Percentiles rank a stretch among this genome's conserved stretches.
These are phyloP conservation scores for Hexactinellida sp. DNA, from an alignment of 37 sponge, comb jelly and placozoan species.

Conservation along the genomic window DNA sequence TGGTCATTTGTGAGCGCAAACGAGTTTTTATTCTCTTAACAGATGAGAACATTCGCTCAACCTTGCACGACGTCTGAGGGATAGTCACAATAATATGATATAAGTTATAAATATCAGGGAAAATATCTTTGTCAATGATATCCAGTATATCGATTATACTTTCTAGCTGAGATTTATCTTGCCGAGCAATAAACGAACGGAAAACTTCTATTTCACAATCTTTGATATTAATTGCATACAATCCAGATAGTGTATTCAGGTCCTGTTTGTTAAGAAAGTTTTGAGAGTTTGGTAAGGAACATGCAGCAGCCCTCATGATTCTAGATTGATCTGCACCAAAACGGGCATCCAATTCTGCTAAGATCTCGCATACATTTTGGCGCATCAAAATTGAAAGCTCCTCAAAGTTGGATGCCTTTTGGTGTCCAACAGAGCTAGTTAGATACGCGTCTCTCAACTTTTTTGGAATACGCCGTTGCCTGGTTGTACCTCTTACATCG, in stretches of 20 bases:
- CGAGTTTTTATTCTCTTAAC: conserved; percentile 9
- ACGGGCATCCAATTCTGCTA: conserved; percentile 11
- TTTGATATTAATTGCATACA: conserved; percentile 11
- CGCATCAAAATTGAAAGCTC: background rate
- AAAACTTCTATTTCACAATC: conserved; percentile 16
- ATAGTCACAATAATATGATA: background rate
- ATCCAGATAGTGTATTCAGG: background rate
- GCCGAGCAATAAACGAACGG: conserved; percentile 2
- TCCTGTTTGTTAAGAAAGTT: conserved; percentile 3
- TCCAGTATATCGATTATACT: background rate
- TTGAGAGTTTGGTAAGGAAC: conserved; percentile 16
- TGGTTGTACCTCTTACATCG: conserved; percentile 15
- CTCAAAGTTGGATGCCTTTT: conserved; percentile 1
- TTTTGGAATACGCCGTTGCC: background rate
- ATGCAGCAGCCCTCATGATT: background rate
- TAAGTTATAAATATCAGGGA: conserved; percentile 14
- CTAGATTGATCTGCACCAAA: conserved; percentile 1
- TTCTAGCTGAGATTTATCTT: conserved; percentile 2
- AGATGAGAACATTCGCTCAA: conserved; percentile 12
- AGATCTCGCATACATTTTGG: conserved; percentile 1
- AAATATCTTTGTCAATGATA: conserved; percentile 14
- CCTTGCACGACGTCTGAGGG: conserved; percentile 14
- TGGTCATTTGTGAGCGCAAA: conserved; percentile 13
- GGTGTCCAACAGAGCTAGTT: conserved; percentile 7
- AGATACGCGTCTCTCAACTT: conserved; percentile 5